Base-by-base conservation (phyloP, 2,888 invertebrate species). In the Dicyrtomina minuta region DNA sequence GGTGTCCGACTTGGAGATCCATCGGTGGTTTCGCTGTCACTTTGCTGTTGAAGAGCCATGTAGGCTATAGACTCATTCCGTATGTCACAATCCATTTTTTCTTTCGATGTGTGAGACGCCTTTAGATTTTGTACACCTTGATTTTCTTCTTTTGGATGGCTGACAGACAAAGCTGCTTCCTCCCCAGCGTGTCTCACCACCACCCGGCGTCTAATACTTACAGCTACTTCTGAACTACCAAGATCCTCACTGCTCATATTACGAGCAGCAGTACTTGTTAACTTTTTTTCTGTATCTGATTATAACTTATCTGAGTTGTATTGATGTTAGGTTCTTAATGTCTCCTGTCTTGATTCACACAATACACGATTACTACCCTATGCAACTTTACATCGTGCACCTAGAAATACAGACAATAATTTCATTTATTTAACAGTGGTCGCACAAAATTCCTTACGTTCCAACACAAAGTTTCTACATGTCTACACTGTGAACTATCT, bases 201-300 rank as follows among this genome's bases (percentile, higher is more conserved):
- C n/a, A 46, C n/a, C 56, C 70, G 70, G 27, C 70, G 70, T 59
- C 69, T 70, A 56, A 69, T 64, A 59, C n/a, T 44, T 26, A 62
- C 24, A 44, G 56, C 43, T 44, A 17, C 55, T 53, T n/a, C 15
- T 56, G 55, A 64, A 44, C 49, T 55, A 41, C 26, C 43, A 20
- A 39, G 64, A 59, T 69, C 65, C 20, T 64, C 51, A 65, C 65
- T 70, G 69, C 69, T 70, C 69, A 70, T 70, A 65, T 33, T 59
- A 61, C 26, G 49, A 61, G 46, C 46, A 61, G 46, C 12, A 60
- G 22, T 4, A 22, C 44, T 43, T 22, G 8, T 3, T 33, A 33
- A 33, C 33, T 33, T 5, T 33, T 33, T 33, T 33, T n/a, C n/a
- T n/a, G n/a, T n/a, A n/a, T n/a, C 46, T 17, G 46, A 17, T 17